Conservation (phyloP, 2,797 vertebrate species). For the Sciaenops ocellatus region DNA sequence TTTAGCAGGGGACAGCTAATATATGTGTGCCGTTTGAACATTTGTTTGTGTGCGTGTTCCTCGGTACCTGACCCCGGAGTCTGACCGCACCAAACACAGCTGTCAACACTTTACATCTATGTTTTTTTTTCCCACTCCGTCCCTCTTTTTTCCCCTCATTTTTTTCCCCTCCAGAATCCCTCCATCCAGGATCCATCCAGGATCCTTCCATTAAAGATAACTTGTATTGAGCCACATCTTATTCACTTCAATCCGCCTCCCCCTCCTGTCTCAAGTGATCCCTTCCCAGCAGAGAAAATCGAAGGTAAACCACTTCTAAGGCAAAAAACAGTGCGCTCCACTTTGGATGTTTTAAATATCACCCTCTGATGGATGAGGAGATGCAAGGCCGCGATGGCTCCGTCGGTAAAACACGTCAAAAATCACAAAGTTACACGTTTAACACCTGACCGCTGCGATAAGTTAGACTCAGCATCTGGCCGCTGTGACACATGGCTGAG, state of each 20-base stretch:
- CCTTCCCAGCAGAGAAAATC: constrained; percentile 79
- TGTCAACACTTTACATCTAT: constrained; percentile 77
- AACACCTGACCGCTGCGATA: constrained; percentile 40
- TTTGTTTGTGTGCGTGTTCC: constrained; percentile 68
- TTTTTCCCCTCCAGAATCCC: constrained; percentile 40
- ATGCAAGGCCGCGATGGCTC: constrained; percentile 11
- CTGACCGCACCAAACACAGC: constrained; percentile 77
- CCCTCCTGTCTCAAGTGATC: constrained; percentile 69
- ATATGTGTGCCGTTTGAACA: constrained; percentile 42
- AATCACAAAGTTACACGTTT: constrained; percentile 30
- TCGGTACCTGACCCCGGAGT: constrained; percentile 77
- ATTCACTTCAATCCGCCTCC: constrained; percentile 62
- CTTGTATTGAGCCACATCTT: constrained; percentile 78
- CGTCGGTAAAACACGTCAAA: constrained; percentile 25
- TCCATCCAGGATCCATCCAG: constrained; percentile 50
- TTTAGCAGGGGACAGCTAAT: constrained; percentile 70
- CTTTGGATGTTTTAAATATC: constrained; percentile 65
- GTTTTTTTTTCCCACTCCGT: not conserved
- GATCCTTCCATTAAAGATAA: constrained; percentile 77
- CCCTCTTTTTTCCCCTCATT: constrained; percentile 9
- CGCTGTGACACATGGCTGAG: constrained; percentile 9
- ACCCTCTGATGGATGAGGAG: constrained; percentile 15
- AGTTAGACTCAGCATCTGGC: constrained; percentile 24
- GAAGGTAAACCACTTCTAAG: constrained; percentile 77
- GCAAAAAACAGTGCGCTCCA: constrained; percentile 55